A percentile compares a stretch with the other conserved stretches of the same genome.
Conservation (phyloP, 1,140 invertebrate species). For the Papilio helenus region DNA sequence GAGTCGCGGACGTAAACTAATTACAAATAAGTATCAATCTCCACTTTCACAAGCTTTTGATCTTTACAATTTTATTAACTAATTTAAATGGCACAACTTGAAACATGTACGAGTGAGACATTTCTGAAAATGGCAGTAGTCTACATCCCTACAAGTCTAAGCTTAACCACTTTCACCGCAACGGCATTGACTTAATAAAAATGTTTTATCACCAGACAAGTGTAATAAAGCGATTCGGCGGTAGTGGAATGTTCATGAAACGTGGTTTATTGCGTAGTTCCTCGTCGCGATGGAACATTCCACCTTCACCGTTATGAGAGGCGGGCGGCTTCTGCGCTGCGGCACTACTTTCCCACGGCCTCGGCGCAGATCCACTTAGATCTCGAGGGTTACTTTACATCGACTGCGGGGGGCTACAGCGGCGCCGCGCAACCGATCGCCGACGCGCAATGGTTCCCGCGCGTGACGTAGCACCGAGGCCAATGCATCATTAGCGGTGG, state of each 20-base stretch:
- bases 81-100: neutral
- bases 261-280: conserved; percentile 20
- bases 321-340: conserved; percentile 45
- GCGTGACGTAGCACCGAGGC: conserved; percentile 28
- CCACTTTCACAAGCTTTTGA: neutral
- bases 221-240: conserved; percentile 20
- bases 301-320: conserved; percentile 65
- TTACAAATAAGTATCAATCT: neutral
- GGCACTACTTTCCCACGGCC: conserved; percentile 72
- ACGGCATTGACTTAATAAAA: neutral
- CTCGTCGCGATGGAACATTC: conserved; percentile 7
- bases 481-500: conserved; percentile 27
- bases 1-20: too few relatives aligned
- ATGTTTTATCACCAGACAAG: conserved; percentile 12
- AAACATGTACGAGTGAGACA: neutral
- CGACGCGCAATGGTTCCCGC: neutral
- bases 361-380: conserved; percentile 50
- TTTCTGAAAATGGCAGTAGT: neutral
- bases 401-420: conserved; percentile 44
- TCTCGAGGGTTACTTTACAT: conserved; percentile 56
- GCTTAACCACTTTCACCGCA: neutral
- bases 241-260: conserved; percentile 7
- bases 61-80: neutral
- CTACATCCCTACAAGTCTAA: neutral
- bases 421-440: neutral